These are phyloP conservation scores for Penelope pileata DNA, from an alignment of 2,113 vertebrate genomes.

Conservation along the genomic window DNA sequence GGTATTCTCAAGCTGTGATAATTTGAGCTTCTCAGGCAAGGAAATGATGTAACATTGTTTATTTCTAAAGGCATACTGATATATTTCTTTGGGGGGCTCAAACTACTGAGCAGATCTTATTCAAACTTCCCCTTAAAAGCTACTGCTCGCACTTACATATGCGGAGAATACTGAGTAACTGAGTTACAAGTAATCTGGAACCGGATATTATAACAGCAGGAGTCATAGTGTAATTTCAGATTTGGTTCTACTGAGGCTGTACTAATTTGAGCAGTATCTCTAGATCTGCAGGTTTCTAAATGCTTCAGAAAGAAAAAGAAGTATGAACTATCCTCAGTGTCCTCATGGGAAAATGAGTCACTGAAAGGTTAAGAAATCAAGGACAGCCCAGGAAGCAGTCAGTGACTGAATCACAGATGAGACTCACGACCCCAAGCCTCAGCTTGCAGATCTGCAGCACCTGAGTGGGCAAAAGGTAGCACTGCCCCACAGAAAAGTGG, in stretches of 20 bases:
- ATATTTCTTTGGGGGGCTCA: not conserved
- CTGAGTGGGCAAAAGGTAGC: not conserved
- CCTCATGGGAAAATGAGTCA: slow-evolving; percentile 41
- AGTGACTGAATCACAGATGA: slow-evolving; percentile 28
- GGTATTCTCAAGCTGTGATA: not conserved
- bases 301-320: slow-evolving; percentile 13
- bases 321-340: not conserved
- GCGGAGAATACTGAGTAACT: not conserved
- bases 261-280: not conserved
- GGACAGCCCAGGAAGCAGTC: slow-evolving; percentile 27
- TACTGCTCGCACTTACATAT: not conserved
- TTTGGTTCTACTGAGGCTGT: not conserved
- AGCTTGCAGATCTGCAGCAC: not conserved
- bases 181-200: not conserved
- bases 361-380: slow-evolving; percentile 59
- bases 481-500: not conserved
- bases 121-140: not conserved
- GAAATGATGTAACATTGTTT: slow-evolving; percentile 2
- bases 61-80: not conserved
- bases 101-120: not conserved
- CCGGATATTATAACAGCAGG: not conserved
- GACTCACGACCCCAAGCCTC: not conserved
- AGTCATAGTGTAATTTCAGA: not conserved
- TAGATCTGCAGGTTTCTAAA: slow-evolving; percentile 1
- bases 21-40: not conserved